phyloP scores from a whole-genome alignment of 2,888 invertebrate species.

The Corythucha ciliata region DNA sequence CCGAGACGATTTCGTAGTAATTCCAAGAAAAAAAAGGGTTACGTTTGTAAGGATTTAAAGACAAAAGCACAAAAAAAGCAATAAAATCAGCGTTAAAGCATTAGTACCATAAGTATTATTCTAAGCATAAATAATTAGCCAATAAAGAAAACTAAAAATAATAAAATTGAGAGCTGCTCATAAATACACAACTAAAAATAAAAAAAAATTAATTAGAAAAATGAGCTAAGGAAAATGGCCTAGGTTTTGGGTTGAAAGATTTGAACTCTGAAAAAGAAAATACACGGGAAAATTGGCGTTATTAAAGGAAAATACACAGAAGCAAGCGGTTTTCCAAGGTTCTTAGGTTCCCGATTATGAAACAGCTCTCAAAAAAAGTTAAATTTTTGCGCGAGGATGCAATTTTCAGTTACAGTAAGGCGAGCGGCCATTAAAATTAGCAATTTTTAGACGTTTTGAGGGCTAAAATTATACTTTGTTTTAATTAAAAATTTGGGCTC shows the following conservation, averaged over 20 bases:
- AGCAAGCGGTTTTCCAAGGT: too few species aligned
- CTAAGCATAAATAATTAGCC: too few species aligned
- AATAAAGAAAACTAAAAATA: too few species aligned
- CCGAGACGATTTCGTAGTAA: too few species aligned
- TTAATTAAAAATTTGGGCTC: not conserved
- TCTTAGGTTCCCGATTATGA: constrained; percentile 9
- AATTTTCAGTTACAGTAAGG: too few species aligned
- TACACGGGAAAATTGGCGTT: not conserved
- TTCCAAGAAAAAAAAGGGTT: not conserved
- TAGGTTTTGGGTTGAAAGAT: constrained; percentile 52
- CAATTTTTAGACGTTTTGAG: too few species aligned
- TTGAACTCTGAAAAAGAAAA: constrained; percentile 49
- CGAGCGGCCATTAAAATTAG: too few species aligned
- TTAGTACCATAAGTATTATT: too few species aligned
- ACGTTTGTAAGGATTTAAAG: constrained; percentile 19
- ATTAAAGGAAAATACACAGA: not conserved
- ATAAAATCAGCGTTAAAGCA: too few species aligned
- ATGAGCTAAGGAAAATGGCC: constrained; percentile 49
- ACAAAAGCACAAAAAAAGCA: constrained; percentile 5
- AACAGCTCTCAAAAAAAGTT: constrained; percentile 21
- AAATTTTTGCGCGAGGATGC: not conserved
- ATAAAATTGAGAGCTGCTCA: constrained; percentile 36
- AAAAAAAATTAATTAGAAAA: constrained; percentile 7
- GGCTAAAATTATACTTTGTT: not conserved
- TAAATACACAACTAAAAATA: constrained; percentile 10